These are phyloP conservation scores for Mola mola DNA, from an alignment of 2,113 vertebrate genomes.

Conservation along the genomic window DNA sequence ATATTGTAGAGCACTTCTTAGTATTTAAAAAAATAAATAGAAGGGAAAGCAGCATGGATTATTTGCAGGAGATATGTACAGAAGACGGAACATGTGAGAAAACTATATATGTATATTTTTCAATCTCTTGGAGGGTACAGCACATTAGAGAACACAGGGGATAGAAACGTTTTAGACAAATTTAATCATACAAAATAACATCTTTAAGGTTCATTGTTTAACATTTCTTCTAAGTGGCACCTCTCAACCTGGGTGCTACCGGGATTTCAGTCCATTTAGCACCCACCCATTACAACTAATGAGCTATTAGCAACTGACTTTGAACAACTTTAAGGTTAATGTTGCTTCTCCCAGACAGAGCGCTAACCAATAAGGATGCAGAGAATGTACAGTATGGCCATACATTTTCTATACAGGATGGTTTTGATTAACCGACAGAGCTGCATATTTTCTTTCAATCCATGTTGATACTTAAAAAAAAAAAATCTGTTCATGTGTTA, in stretches of 20 bases:
- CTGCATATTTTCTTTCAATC: too few relatives aligned
- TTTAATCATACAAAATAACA: background rate
- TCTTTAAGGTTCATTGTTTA: slow-evolving; percentile 48
- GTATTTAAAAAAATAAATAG: slow-evolving; percentile 13
- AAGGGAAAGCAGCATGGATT: background rate
- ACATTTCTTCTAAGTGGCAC: slow-evolving; percentile 36
- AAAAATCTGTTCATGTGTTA: too few relatives aligned
- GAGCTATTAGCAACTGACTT: slow-evolving; percentile 52
- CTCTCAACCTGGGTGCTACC: slow-evolving; percentile 23
- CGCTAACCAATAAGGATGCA: slow-evolving; percentile 16
- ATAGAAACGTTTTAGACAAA: too few relatives aligned
- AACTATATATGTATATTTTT: too few relatives aligned
- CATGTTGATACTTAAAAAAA: too few relatives aligned
- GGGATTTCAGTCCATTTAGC: slow-evolving; percentile 56
- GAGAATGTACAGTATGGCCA: slow-evolving; percentile 1
- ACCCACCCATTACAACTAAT: slow-evolving; percentile 57
- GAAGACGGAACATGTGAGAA: too few relatives aligned
- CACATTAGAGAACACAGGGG: too few relatives aligned
- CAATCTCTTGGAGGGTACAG: too few relatives aligned
- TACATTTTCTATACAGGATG: background rate
- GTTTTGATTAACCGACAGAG: slow-evolving; percentile 7
- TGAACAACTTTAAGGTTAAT: slow-evolving; percentile 44
- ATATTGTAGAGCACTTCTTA: too few relatives aligned
- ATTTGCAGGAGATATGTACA: too few relatives aligned
- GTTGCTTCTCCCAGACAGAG: background rate